Percentiles rank a stretch among this genome's conserved stretches.
Evolutionary conservation across 2,797 vertebrate species (phyloP).

Genomic region (Coregonus ussuriensis): DNA sequence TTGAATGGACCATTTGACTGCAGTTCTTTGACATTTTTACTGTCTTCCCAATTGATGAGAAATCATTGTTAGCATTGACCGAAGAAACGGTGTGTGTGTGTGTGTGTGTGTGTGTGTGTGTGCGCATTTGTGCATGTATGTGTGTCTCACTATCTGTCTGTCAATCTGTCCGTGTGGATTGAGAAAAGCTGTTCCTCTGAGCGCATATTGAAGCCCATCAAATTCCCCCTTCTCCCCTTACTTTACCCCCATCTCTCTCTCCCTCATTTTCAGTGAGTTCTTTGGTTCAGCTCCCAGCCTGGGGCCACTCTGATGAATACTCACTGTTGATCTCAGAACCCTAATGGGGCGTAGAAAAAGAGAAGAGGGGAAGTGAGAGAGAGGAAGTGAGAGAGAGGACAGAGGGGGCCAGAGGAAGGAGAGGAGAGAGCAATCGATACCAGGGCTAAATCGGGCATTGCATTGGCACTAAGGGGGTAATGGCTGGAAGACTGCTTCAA

Average conservation of each 20-base stretch:
- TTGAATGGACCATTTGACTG: background rate
- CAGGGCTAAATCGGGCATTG: background rate
- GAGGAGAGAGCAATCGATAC: slow-evolving; percentile 2
- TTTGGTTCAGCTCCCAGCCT: background rate
- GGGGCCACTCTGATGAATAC: background rate
- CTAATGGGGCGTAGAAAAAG: background rate
- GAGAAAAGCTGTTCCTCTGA: background rate
- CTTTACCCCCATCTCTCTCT: accelerated
- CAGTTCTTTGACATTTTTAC: background rate
- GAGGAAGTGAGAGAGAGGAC: too few species aligned
- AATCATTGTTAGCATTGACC: background rate
- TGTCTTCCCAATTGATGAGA: background rate
- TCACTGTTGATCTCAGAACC: background rate
- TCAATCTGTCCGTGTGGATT: background rate
- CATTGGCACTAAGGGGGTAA: background rate
- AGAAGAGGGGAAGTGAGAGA: too few species aligned
- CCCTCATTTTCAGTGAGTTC: background rate
- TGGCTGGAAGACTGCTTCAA: slow-evolving; percentile 30
- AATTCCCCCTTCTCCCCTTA: too few species aligned
- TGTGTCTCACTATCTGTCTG: background rate
- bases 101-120: background rate
- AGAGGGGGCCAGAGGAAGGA: background rate
- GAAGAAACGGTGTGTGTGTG: background rate
- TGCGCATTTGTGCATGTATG: background rate
- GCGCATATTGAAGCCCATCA: background rate